Conservation (phyloP, 2,797 vertebrate genomes). For the Anomalospiza imberbis region DNA sequence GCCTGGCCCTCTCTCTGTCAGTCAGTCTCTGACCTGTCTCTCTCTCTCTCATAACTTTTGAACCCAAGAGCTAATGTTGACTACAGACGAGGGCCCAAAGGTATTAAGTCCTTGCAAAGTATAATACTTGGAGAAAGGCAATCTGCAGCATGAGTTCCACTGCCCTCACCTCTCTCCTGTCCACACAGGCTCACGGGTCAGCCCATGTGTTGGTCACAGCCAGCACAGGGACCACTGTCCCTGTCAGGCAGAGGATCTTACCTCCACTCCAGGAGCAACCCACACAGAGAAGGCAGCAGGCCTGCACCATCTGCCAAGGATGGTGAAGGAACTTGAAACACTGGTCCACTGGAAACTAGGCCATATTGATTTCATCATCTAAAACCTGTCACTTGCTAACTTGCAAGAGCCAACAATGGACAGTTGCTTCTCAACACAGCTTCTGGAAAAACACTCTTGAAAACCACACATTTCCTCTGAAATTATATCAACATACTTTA, state of each 20-base stretch:
- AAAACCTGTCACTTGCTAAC: not conserved
- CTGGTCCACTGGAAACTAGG: not conserved
- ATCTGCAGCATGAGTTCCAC: not conserved
- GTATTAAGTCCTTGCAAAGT: not conserved
- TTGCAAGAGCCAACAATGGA: not conserved
- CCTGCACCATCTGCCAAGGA: not conserved
- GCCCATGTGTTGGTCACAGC: fast-evolving
- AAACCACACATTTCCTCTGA: not conserved
- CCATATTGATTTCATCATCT: not conserved
- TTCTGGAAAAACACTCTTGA: not conserved
- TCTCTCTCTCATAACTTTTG: not conserved
- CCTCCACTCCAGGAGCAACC: not conserved
- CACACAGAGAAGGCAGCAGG: not conserved
- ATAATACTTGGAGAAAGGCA: not conserved
- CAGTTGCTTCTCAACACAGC: not conserved
- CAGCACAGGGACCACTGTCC: not conserved
- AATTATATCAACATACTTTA: not conserved
- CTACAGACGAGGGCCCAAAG: not conserved
- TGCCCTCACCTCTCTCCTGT: not conserved
- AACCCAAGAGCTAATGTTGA: not conserved
- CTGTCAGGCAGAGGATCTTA: not conserved
- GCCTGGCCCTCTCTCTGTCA: not conserved
- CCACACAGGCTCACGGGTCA: fast-evolving
- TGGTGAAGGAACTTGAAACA: not conserved
- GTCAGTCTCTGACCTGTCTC: not conserved